Conservation (phyloP, 2,888 invertebrate species). For the Hirudinaria manillensis region DNA sequence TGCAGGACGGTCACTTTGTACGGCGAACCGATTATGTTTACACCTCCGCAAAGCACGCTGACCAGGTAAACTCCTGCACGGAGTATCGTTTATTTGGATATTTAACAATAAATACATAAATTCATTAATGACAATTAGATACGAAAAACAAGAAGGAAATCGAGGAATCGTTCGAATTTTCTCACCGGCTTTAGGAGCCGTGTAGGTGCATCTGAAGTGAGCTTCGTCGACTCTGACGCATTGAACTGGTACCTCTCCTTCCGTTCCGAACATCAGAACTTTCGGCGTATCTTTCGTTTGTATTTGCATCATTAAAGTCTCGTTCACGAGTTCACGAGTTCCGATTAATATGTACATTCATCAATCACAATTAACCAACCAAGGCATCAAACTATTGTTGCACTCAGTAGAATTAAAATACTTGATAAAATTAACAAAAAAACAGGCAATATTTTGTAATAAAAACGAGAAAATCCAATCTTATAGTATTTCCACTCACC, state of each 20-base stretch:
- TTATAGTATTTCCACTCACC: background rate
- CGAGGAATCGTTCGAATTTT: background rate
- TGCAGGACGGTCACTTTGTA: conserved; percentile 3
- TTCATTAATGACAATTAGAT: background rate
- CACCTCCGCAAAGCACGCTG: background rate
- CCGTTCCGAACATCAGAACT: background rate
- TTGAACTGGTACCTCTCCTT: background rate
- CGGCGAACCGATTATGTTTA: background rate
- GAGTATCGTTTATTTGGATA: background rate
- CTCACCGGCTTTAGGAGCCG: background rate
- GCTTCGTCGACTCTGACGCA: background rate
- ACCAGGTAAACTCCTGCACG: background rate
- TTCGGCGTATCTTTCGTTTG: background rate
- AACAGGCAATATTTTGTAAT: too few relatives aligned
- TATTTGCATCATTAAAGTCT: too few relatives aligned
- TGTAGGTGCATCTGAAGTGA: background rate
- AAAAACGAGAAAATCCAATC: too few relatives aligned
- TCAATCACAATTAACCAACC: too few relatives aligned
- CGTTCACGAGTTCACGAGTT: too few relatives aligned
- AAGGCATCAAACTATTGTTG: too few relatives aligned
- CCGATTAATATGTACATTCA: too few relatives aligned
- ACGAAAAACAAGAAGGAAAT: background rate
- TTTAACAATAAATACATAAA: background rate
- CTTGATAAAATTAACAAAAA: too few relatives aligned
- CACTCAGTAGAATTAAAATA: too few relatives aligned